phyloP scores from a whole-genome alignment of 1,140 invertebrate genomes.

The Trichonephila clavata region DNA sequence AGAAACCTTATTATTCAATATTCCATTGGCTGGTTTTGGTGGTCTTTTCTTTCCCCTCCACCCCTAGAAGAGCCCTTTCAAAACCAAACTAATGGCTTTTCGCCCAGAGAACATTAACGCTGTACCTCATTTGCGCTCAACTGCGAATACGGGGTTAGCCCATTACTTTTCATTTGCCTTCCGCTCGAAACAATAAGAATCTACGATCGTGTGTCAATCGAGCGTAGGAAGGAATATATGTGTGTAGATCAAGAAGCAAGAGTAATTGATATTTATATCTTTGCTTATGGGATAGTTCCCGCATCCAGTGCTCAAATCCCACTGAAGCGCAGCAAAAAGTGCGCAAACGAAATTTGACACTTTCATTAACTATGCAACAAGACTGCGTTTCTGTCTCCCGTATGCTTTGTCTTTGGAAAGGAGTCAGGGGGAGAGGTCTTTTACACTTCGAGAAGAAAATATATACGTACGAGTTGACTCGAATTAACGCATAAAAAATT shows the following conservation, averaged over 20 bases:
- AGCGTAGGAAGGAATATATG: conserved; percentile 21
- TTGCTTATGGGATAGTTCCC: not conserved
- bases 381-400: not conserved
- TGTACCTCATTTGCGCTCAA: conserved; percentile 35
- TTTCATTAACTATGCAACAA: conserved; percentile 47
- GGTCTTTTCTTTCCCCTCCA: not conserved
- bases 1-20: conserved; percentile 73
- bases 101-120: conserved; percentile 41
- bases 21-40: conserved; percentile 40
- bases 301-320: not conserved
- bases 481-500: not conserved
- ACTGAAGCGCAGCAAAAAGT: not conserved
- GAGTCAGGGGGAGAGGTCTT: not conserved
- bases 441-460: not conserved
- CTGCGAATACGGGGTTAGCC: not conserved
- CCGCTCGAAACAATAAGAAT: conserved; percentile 62
- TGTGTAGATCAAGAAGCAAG: not conserved
- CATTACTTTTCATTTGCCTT: conserved; percentile 71
- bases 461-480: not conserved
- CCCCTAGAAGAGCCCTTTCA: conserved; percentile 55
- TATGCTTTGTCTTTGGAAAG: not conserved
- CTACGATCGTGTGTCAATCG: conserved; percentile 68
- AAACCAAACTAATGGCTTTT: conserved; percentile 70
- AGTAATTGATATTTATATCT: conserved; percentile 71
- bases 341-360: conserved; percentile 29